Conservation (phyloP, 2,888 invertebrate genomes). For the Macrosiphum euphorbiae region DNA sequence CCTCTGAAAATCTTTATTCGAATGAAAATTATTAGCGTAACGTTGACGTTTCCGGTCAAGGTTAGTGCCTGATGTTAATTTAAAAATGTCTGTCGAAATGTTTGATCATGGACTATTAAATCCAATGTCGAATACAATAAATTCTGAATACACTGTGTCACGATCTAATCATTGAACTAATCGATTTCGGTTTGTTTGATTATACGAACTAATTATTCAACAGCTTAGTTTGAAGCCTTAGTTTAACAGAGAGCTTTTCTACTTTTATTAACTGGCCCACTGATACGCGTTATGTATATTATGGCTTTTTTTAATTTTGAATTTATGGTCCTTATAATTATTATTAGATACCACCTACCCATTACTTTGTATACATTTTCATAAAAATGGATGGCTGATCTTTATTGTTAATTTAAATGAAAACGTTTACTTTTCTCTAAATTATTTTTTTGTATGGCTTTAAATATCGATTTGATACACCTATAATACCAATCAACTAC, state of each 20-base stretch:
- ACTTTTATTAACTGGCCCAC: neutral
- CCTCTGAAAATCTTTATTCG: neutral
- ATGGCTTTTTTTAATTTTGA: neutral
- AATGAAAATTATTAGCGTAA: slow-evolving; percentile 21
- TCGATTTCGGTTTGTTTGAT: neutral
- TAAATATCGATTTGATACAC: neutral
- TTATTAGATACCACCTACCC: neutral
- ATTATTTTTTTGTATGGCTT: neutral
- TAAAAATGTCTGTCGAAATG: neutral
- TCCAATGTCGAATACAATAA: slow-evolving; percentile 17
- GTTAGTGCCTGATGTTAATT: neutral
- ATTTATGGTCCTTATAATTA: neutral
- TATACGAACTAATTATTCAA: neutral
- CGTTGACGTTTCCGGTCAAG: slow-evolving; percentile 28
- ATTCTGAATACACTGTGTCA: neutral
- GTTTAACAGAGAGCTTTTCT: neutral
- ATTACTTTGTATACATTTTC: neutral
- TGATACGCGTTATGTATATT: neutral
- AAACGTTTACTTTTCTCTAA: neutral
- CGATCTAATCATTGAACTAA: neutral
- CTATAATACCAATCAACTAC: neutral
- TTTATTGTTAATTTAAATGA: neutral
- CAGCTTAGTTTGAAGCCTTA: neutral
- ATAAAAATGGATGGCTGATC: neutral
- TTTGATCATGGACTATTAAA: slow-evolving; percentile 18